phyloP scores from a whole-genome alignment of 2,888 invertebrate species.

The Monopis laevigella region DNA sequence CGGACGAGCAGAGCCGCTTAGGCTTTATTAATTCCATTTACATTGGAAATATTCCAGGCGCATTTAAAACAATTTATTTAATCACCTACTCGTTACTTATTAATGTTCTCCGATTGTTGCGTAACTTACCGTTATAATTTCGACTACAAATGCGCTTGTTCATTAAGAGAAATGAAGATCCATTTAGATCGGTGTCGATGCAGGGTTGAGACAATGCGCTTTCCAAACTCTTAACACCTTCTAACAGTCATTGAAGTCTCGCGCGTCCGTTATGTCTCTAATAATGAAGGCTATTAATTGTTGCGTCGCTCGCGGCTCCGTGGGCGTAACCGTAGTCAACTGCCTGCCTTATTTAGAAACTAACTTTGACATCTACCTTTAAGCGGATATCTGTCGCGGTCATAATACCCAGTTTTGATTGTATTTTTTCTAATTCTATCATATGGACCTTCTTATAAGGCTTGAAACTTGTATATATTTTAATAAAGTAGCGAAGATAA shows the following conservation, averaged over 20 bases:
- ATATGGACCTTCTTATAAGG: background rate
- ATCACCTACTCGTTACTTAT: background rate
- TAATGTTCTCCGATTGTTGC: conserved; percentile 1
- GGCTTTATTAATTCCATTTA: conserved; percentile 11
- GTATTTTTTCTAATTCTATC: conserved; percentile 1
- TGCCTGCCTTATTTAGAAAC: conserved; percentile 27
- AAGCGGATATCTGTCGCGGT: conserved; percentile 20
- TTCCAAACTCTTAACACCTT: background rate
- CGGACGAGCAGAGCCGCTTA: background rate
- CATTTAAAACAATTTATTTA: conserved; percentile 8
- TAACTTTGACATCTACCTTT: conserved; percentile 25
- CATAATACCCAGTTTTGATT: conserved; percentile 4
- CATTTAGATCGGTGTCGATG: background rate
- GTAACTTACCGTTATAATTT: background rate
- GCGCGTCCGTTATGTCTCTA: conserved; percentile 4
- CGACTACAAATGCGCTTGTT: conserved; percentile 2
- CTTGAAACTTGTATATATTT: conserved; percentile 6
- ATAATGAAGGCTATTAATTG: conserved; percentile 20
- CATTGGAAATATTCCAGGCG: conserved; percentile 7
- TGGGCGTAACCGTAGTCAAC: conserved; percentile 22
- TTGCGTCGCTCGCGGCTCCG: too few relatives aligned
- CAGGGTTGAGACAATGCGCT: background rate
- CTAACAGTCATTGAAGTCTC: background rate
- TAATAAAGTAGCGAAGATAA: conserved; percentile 8
- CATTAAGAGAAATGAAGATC: conserved; percentile 3